Evolutionary conservation across 2,797 vertebrate species (phyloP).

Genomic region (Galago senegalensis): DNA sequence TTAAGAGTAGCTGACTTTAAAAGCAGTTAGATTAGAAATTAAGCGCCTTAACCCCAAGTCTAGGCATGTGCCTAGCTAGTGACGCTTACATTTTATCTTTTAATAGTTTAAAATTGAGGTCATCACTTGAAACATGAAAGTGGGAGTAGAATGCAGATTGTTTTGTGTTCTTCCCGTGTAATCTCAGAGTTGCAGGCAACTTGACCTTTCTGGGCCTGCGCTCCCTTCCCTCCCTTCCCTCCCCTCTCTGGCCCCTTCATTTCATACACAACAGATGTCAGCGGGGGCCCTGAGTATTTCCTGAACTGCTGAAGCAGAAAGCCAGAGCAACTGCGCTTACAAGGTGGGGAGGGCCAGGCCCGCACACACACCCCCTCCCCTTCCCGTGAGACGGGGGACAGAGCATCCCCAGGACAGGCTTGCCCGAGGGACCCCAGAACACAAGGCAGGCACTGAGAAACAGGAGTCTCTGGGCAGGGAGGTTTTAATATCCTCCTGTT

Average conservation of each 20-base stretch:
- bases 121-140: background rate
- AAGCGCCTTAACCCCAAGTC: background rate
- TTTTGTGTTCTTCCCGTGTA: constrained; percentile 35
- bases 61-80: background rate
- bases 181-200: constrained; percentile 25
- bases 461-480: constrained; percentile 3
- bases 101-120: background rate
- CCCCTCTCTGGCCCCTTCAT: background rate
- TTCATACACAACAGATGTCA: background rate
- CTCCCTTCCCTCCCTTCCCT: background rate
- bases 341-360: background rate
- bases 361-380: background rate
- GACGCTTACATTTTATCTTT: background rate
- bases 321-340: background rate
- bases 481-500: constrained; percentile 64
- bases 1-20: background rate
- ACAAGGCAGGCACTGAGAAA: constrained; percentile 56
- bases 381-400: background rate
- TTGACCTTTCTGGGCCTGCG: background rate
- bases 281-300: background rate
- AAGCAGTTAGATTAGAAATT: background rate
- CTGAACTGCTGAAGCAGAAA: background rate
- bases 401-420: background rate
- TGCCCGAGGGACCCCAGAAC: background rate
- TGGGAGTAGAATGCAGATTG: background rate